Percentiles rank a stretch among this genome's conserved stretches.
Evolutionary conservation across 2,113 vertebrate genomes (phyloP).

Genomic region (Paramormyrops kingsleyae): DNA sequence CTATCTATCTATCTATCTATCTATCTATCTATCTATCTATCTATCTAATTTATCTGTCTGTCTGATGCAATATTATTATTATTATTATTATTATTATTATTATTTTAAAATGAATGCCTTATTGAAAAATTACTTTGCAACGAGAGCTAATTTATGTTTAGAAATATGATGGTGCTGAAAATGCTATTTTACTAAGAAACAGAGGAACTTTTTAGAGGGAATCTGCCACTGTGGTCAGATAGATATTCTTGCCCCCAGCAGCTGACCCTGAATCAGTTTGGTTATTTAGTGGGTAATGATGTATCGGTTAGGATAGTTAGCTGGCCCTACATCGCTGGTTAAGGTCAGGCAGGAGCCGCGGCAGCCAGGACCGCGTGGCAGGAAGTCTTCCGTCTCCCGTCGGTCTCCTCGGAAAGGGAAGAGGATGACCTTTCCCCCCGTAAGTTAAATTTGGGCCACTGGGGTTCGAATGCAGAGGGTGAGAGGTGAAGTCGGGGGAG

Average conservation of each 20-base stretch:
- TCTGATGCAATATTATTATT: background rate
- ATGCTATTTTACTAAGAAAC: background rate
- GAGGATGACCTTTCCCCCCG: background rate
- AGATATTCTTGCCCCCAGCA: background rate
- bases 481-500: slow-evolving; percentile 61
- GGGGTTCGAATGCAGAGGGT: slow-evolving; percentile 34
- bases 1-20: too few species aligned
- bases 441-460: slow-evolving; percentile 3
- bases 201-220: background rate
- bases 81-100: background rate
- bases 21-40: too few species aligned
- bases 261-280: slow-evolving; percentile 9
- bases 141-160: background rate
- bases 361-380: background rate
- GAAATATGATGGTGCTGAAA: background rate
- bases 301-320: background rate
- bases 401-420: background rate
- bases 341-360: background rate
- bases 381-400: background rate
- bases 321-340: background rate
- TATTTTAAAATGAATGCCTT: background rate
- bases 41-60: too few species aligned
- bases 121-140: background rate
- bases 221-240: background rate
- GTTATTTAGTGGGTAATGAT: slow-evolving; percentile 1